Conservation (phyloP, 2,113 vertebrate species). For the Sceloporus tristichus region DNA sequence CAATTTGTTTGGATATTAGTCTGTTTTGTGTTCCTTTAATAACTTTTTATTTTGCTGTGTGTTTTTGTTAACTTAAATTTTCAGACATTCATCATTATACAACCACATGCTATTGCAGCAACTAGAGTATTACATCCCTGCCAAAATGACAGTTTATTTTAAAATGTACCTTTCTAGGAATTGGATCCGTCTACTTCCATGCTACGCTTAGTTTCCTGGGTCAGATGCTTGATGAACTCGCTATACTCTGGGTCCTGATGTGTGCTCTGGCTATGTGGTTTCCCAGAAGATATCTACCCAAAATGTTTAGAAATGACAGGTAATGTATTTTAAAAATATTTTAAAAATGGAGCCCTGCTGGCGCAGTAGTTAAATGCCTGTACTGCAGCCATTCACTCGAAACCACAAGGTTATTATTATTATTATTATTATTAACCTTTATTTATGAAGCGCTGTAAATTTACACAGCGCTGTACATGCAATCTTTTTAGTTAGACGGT, state of each 20-base stretch:
- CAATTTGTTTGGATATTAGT: neutral
- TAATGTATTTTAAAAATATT: conserved; percentile 72
- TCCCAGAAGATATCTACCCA: conserved; percentile 94
- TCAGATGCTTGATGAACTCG: conserved; percentile 97
- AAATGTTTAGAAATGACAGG: conserved; percentile 93
- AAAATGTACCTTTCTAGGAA: conserved; percentile 79
- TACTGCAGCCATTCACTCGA: no score
- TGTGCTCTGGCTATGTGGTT: conserved; percentile 99
- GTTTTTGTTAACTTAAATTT: neutral
- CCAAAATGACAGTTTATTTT: neutral
- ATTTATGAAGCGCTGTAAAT: no score
- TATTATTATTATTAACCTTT: no score
- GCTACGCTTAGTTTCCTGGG: conserved; percentile 98
- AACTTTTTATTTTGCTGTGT: neutral
- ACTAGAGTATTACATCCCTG: neutral
- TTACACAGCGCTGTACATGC: no score
- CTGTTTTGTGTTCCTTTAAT: neutral
- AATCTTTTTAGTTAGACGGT: no score
- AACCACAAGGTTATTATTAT: no score
- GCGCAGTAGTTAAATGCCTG: no score
- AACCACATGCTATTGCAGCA: neutral
- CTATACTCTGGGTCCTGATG: conserved; percentile 98
- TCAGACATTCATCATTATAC: neutral
- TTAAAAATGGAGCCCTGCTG: no score
- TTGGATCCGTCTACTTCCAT: conserved; percentile 97